Evolutionary conservation across 2,113 vertebrate genomes (phyloP), one percentile per base, ranked within the genome.

Genomic region (Indri indri): DNA sequence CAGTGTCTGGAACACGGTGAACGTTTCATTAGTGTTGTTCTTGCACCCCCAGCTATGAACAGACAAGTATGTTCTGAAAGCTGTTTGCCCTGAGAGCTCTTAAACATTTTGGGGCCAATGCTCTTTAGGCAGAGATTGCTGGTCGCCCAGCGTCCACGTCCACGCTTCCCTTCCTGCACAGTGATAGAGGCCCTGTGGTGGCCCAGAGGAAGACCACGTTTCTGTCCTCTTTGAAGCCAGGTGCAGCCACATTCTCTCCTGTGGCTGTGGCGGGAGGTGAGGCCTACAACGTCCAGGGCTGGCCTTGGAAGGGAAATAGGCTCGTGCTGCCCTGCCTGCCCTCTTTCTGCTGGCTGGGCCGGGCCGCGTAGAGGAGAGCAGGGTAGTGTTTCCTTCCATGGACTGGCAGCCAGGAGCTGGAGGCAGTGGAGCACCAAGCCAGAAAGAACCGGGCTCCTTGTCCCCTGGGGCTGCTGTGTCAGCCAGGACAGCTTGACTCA

Each of bases 301-400:
- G 30, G 4, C 5, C 52, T 87, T 40, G 45, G 30, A 52, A 5
- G 54, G 47, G 47, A 79, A 23, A 10, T 42, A 32, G 14, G 27
- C 12, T 2, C 14, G 8, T 6, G 3, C 23, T 22, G 6, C 22
- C 0, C 5, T 23, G 6, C 8, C 7, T 14, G 59, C 54, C 20
- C 59, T 71, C 45, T 93, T 66, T 32, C 32, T 16, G 3, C 47
- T 57, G 37, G 6, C 45, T 81, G 37, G 23, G 18, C 6, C 23
- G 13, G 12, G 16, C 18, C 8, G 5, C 25, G 8, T 8, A 34
- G 45, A 30, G 61, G 47, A 59, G 22, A 70, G 47, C 30, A 52
- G 45, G 40, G 16, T 18, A 47, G 40, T 1, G 2, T 37, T 63
- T 70, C 30, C 50, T 8, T 50, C 23, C 0, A 8, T 2, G 22